Evolutionary conservation across 2,797 vertebrate species (phyloP), one percentile per base, ranked within the genome.

Genomic region (Momotus momota): DNA sequence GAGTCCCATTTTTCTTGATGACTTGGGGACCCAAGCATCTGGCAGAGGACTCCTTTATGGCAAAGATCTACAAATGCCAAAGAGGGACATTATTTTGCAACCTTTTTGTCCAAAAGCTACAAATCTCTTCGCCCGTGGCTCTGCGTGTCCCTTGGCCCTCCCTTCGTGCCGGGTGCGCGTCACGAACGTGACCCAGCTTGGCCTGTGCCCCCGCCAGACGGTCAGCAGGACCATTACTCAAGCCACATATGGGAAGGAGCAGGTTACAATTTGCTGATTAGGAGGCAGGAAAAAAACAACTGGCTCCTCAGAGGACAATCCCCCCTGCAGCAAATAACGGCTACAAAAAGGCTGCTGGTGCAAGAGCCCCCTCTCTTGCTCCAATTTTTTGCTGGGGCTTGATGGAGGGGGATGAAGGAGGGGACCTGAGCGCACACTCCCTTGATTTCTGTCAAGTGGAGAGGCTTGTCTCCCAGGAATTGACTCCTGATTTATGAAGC

Each of bases 391-490:
- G 20, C 62, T 70, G 64, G 35, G 41, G 14, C 31, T 48, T 17
- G 14, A 3, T 35, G 86, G 57, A 41, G 41, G 54, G 10, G 71
- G 67, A 11, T 10, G 54, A 9, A 48, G 0, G 60, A 11, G 48
- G 0, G 4, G 70, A 35, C 31, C 27, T 38, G 62, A 10, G 0
- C 2, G 0, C 2, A 2, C 23, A 29, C 46, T 49, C 41, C 0
- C 20, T 12, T 10, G 41, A 6, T 14, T 86, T 40, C 38, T 62
- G 17, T 3, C 31, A 5, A 71, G 26, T 43, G 80, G 45, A 35
- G 31, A 58, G 65, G 6, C 5, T 15, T 6, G 16, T 29, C 40
- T n/a, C 31, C 0, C 2, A 41, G 40, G 60, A 25, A 17, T 3
- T 31, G 8, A 23, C 29, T 66, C 81, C 14, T 23, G 38, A 16